Percentiles rank a stretch among this genome's conserved stretches.
Conservation (phyloP, 2,113 vertebrate genomes). For the Nycticryphes semicollaris region DNA sequence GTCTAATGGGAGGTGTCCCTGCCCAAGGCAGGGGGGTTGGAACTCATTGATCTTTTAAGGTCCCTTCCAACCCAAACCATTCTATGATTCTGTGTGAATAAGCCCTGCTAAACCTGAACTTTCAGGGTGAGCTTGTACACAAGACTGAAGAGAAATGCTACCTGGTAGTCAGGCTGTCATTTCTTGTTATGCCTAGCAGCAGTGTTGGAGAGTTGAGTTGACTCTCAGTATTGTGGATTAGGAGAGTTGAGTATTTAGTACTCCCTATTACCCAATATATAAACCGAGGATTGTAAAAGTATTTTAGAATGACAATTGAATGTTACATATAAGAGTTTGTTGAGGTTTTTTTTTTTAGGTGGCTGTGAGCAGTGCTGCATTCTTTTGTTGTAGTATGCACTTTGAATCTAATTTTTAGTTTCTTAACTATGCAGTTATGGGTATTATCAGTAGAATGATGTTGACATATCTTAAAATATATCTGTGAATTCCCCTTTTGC, state of each 20-base stretch:
- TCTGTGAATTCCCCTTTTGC: not conserved
- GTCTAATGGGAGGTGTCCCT: not conserved
- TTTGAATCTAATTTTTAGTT: not conserved
- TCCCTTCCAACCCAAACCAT: not conserved
- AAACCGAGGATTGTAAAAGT: not conserved
- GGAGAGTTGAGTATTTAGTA: not conserved
- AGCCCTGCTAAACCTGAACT: not conserved
- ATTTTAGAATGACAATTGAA: not conserved
- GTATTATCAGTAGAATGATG: not conserved
- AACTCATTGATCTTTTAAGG: not conserved
- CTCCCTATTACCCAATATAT: not conserved
- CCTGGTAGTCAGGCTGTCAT: not conserved
- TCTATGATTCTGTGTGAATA: not conserved
- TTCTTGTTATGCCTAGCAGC: not conserved
- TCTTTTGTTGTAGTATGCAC: not conserved
- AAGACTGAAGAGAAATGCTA: not conserved
- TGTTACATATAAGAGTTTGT: too few species aligned
- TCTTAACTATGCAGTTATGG: not conserved
- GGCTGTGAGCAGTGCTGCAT: not conserved
- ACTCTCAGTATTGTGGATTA: not conserved
- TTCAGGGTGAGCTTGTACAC: accelerated
- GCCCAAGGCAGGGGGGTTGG: not conserved
- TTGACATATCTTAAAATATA: not conserved
- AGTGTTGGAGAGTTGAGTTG: too few species aligned
- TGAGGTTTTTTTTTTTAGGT: not conserved